Evolutionary conservation across 2,797 vertebrate species (phyloP).

Genomic region (Dermochelys coriacea): DNA sequence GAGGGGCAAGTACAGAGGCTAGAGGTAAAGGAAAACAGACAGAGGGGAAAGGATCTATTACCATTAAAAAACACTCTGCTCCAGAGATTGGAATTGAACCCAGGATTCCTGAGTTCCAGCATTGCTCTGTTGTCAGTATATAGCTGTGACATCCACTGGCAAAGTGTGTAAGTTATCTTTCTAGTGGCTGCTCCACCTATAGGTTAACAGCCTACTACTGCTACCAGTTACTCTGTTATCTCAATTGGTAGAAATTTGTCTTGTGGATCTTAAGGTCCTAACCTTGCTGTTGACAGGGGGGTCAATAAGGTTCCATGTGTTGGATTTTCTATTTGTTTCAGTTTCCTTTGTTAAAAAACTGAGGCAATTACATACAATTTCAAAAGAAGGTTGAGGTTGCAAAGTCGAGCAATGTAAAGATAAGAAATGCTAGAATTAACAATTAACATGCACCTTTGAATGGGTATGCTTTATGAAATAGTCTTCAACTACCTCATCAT

Average conservation of each 20-base stretch:
- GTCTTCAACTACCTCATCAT: not conserved
- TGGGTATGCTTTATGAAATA: not conserved
- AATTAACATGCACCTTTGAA: not conserved
- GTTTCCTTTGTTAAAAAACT: not conserved
- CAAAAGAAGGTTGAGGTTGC: not conserved
- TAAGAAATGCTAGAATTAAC: not conserved
- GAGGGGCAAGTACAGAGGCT: not conserved
- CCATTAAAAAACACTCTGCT: not conserved
- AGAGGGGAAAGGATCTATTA: not conserved
- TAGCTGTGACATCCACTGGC: not conserved
- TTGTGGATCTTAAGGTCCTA: not conserved
- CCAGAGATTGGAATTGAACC: not conserved
- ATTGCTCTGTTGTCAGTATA: not conserved
- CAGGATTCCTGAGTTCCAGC: not conserved
- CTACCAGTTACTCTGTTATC: not conserved
- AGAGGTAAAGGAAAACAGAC: not conserved
- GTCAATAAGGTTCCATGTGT: not conserved
- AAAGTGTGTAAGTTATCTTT: not conserved
- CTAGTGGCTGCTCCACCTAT: not conserved
- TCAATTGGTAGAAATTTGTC: not conserved
- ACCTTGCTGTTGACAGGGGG: not conserved
- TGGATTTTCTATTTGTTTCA: not conserved
- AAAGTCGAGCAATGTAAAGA: not conserved
- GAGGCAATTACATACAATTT: not conserved
- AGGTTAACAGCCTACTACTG: not conserved